A percentile compares a stretch with the other conserved stretches of the same genome.
phyloP scores from a whole-genome alignment of 1,140 invertebrate species.

The Drosophila bipectinata region DNA sequence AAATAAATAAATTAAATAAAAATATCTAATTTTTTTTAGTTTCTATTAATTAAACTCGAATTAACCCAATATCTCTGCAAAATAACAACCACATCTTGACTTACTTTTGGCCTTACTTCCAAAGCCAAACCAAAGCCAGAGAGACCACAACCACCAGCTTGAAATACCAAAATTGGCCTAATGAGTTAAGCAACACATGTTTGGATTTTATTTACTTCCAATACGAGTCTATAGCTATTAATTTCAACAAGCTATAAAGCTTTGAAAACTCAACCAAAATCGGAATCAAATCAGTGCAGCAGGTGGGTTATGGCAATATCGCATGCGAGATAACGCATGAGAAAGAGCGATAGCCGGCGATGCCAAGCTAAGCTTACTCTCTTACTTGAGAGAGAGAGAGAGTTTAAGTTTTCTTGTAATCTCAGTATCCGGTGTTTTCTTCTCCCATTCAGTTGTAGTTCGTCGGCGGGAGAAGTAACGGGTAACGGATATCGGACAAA shows the following conservation, averaged over 20 bases:
- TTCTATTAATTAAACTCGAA: no score
- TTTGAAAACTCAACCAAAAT: conserved; percentile 14
- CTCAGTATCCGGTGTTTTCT: no score
- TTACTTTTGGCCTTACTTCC: not conserved
- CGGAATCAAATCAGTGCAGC: conserved; percentile 28
- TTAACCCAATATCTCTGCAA: no score
- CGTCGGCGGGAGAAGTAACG: no score
- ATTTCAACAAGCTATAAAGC: not conserved
- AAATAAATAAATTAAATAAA: no score
- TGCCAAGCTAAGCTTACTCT: no score
- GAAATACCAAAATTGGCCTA: conserved; percentile 46
- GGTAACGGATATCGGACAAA: no score
- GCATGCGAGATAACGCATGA: conserved; percentile 47
- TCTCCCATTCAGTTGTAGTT: no score
- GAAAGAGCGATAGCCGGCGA: not conserved
- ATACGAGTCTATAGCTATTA: not conserved
- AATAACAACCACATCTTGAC: not conserved
- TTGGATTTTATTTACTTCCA: conserved; percentile 40
- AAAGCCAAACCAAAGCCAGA: conserved; percentile 11
- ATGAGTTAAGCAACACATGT: conserved; percentile 58
- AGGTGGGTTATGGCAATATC: conserved; percentile 23
- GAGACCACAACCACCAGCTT: conserved; percentile 16
- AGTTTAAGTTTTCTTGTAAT: no score
- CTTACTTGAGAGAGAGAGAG: no score
- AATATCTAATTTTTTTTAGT: no score